phyloP scores from a whole-genome alignment of 1,140 invertebrate genomes.

The Ceratitis capitata region DNA sequence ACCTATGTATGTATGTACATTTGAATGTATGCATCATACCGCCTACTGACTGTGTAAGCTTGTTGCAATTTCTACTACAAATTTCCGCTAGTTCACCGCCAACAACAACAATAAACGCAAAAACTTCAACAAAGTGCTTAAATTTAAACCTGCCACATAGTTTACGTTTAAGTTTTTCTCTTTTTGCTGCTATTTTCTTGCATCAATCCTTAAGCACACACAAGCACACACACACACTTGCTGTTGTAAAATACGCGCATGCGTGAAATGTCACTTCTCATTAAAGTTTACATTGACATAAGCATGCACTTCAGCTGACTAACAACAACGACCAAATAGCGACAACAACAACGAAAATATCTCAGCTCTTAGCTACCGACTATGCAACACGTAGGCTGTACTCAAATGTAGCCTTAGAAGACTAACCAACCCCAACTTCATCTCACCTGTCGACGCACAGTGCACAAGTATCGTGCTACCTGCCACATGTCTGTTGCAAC shows the following conservation, averaged over 20 bases:
- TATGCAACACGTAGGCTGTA: background rate
- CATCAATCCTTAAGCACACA: too few relatives aligned
- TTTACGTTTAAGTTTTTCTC: too few relatives aligned
- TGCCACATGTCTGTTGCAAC: background rate
- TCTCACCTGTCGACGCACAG: background rate
- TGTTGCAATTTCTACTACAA: too few relatives aligned
- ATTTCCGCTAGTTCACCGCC: too few relatives aligned
- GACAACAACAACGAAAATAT: background rate
- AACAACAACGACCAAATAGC: background rate
- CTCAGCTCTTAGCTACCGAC: background rate
- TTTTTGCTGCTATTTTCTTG: too few relatives aligned
- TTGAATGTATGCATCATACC: too few relatives aligned
- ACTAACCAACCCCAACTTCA: background rate
- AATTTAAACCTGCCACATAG: too few relatives aligned
- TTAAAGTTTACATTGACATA: constrained; percentile 49
- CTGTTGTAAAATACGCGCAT: constrained; percentile 42
- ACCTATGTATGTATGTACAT: too few relatives aligned
- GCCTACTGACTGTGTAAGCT: too few relatives aligned
- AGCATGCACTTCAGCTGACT: background rate
- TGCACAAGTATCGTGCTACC: background rate
- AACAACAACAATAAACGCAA: too few relatives aligned
- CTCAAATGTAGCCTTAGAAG: background rate
- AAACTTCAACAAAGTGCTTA: too few relatives aligned
- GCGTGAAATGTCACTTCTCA: constrained; percentile 62
- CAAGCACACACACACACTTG: too few relatives aligned